Evolutionary conservation across 2,113 vertebrate species (phyloP), one percentile per base, ranked within the genome.

Genomic region (Sylvia atricapilla): DNA sequence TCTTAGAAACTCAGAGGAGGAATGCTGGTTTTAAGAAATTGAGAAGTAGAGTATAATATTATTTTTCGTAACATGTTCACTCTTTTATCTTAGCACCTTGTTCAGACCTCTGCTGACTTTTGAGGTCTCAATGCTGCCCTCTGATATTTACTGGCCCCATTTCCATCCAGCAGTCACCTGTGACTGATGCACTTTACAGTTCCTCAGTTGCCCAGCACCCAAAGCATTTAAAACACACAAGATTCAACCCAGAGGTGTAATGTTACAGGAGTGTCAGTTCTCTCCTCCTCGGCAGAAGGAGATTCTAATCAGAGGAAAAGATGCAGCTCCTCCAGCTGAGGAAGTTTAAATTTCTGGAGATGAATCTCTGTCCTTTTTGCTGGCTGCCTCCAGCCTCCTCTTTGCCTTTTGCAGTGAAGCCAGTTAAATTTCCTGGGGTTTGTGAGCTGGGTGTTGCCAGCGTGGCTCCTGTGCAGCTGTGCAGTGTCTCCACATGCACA

Each of bases 261-360:
- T 7, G 19, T 44, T 9, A 11, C 8, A 44, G 63, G 9, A 80
- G 21, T 39, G 31, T 0, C 0, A 44, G 30, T 31, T 46, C 6
- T 8, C n/a, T 33, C 59, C 37, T 64, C 43, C 37, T 37, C 17
- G 33, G 33, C 73, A 55, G 19, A n/a, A 35, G 23, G 17, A 47
- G 12, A 19, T 43, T 41, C 3, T 56, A 22, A 35, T 13, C 0
- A 1, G 46, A 63, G 69, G 64, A 27, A 4, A 55, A 69, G 63
- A 22, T 49, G 15, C 56, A 27, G 3, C 20, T 73, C 77, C 41
- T 25, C 41, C 33, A 44, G 59, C 35, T 80, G 55, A 8, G 19
- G 44, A 25, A 8, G 33, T 37, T 4, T 7, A 28, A 63, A 5
- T 43, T 53, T 43, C 33, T 60, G 55, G 50, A 67, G 53, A 30